Evolutionary conservation across 2,888 invertebrate genomes (phyloP), one percentile per base, ranked within the genome.

Genomic region (Pecten maximus): DNA sequence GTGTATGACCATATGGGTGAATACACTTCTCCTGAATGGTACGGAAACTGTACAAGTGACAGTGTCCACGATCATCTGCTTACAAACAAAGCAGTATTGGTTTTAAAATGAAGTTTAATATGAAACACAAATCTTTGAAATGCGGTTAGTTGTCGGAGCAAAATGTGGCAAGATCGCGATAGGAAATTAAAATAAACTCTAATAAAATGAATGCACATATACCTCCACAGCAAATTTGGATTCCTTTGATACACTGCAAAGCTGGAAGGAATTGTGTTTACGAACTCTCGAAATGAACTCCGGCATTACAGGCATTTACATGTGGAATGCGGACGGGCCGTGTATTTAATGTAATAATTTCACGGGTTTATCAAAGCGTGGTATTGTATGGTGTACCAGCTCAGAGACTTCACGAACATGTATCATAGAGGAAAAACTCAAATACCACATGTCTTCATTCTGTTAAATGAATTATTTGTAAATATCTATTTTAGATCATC

Each of bases 341-440:
- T 35, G 74, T 15, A 74, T 74, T 74, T 74, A 54, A 74, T 74
- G 74, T 23, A 74, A 74, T 74, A 74, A 74, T 74, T 74, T 74
- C 74, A 74, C 12, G 74, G 16, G 28, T 19, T 35, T 28, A 74
- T 74, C 74, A 74, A 35, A 35, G 74, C 74, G 15, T 28, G 28
- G 74, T 74, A 74, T 74, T 74, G 74, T 74, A 74, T 35, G 74
- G 16, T 28, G 35, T 74, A 35, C 28, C n/a, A 54, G 6, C n/a
- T 23, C n/a, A 6, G 54, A 54, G 54, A 2, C 16, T 50, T 50
- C 16, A 2, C n/a, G 19, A 19, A 23, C 54, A 54, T 6, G 54
- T 54, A 6, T 54, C 54, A n/a, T 54, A 54, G 8, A 54, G 48
- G 48, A 16, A 48, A 15, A 48, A 48, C 1, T 1, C 19, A 19